Conservation (phyloP, 1,140 invertebrate genomes). For the Sminthurides bifidus region DNA sequence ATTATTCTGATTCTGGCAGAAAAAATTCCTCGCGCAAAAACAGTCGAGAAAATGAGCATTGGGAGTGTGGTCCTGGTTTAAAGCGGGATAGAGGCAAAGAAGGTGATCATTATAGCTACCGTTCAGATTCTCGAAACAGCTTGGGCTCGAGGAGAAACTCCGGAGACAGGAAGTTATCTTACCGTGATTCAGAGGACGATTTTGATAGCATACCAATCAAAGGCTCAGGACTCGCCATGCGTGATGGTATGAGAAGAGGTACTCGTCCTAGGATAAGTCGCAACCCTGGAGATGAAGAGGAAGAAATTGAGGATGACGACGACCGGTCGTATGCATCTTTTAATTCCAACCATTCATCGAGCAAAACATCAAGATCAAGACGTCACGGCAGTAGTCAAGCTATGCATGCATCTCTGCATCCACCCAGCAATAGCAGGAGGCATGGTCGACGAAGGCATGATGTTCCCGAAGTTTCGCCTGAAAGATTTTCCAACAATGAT, state of each 20-base stretch:
- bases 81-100: conserved; percentile 8
- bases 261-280: no score
- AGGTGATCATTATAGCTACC: conserved; percentile 9
- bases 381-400: neutral
- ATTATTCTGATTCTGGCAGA: conserved; percentile 23
- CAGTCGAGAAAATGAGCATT: conserved; percentile 1
- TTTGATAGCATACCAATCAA: neutral
- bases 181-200: conserved; percentile 3
- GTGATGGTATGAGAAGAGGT: no score
- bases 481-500: conserved; percentile 28
- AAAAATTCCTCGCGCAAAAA: conserved; percentile 3
- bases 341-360: conserved; percentile 22
- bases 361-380: conserved; percentile 1
- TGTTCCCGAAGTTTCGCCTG: conserved; percentile 17
- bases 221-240: no score
- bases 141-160: neutral
- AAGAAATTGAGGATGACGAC: conserved; percentile 24
- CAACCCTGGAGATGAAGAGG: conserved; percentile 13
- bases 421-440: neutral
- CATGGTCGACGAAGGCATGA: neutral
- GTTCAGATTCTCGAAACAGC: conserved; percentile 19
- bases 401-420: neutral
- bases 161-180: neutral
- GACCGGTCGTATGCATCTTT: conserved; percentile 25
- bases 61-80: conserved; percentile 1